Base-by-base conservation (phyloP, 2,113 vertebrate species). In the Spheniscus mendiculus region DNA sequence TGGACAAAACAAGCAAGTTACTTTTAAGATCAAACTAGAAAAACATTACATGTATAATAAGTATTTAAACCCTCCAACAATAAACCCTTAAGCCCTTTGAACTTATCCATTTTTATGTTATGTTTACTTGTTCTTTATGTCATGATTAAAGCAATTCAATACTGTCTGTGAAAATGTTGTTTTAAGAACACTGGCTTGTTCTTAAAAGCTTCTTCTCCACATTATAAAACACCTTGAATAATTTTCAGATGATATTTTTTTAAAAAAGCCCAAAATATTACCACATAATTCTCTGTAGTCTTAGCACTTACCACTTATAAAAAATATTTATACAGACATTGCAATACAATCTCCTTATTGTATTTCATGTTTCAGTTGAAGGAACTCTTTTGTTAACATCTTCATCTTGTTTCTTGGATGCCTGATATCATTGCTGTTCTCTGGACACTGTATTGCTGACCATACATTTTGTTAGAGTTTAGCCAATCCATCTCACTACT, bases 401-500 rank as follows among this genome's bases (percentile, higher is more conserved):
- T 89, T 81, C 1, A 6, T 49, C 18, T 69, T 50, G 13, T 73
- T 79, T 79, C 14, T 36, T 26, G n/a, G 50, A 23, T n/a, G 27
- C 27, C 10, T 69, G 34, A 50, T 79, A 40, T 62, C 80, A 62
- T 47, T 95, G 36, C 53, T 72, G 27, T 90, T 83, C 50, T 83
- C 78, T 47, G 50, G 49, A 38, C 12, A 30, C 53, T 63, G 79
- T 72, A 36, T 67, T 56, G 49, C 56, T 52, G 56, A 77, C 38
- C 26, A 22, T 70, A 71, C 6, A 40, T 78, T 86, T 83, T 82
- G 26, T 45, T 42, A 45, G 81, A 44, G 26, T 55, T 89, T 59
- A 96, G 78, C 16, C 66, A 93, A 95, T 94, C 71, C 61, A 81
- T 95, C 83, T 90, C 62, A 86, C 52, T 70, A 38, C 47, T 67